A percentile compares a stretch with the other conserved stretches of the same genome.
Conservation (phyloP, 2,797 vertebrate genomes). For the Bryconaethiops microstoma region DNA sequence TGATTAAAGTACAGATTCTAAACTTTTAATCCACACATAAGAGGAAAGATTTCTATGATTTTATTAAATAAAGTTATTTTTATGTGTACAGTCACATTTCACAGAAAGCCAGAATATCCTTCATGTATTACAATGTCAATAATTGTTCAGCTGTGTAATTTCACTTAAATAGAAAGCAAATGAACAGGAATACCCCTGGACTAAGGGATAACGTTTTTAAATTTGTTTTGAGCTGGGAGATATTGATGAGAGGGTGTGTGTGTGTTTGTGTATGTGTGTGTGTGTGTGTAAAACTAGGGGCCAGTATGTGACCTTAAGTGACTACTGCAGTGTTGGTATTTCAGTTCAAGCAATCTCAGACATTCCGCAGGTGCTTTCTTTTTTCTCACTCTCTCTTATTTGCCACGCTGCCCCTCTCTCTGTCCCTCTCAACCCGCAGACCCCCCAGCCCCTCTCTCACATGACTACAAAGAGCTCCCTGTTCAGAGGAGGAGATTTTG, state of each 20-base stretch:
- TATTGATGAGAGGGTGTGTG: background rate
- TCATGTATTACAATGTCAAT: too few relatives aligned
- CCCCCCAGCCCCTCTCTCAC: conserved; percentile 24
- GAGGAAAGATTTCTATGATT: too few relatives aligned
- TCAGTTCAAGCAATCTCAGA: background rate
- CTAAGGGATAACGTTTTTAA: too few relatives aligned
- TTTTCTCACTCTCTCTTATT: conserved; percentile 67
- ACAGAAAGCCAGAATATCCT: too few relatives aligned
- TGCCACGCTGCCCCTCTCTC: conserved; percentile 27
- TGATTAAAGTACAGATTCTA: too few relatives aligned
- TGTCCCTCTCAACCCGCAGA: conserved; percentile 52
- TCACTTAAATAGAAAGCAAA: too few relatives aligned
- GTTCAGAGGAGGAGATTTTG: conserved; percentile 63
- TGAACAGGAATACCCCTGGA: too few relatives aligned
- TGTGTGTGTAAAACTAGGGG: background rate
- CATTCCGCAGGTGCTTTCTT: conserved; percentile 54
- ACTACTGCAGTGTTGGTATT: background rate
- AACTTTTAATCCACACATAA: too few relatives aligned
- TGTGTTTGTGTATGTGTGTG: background rate
- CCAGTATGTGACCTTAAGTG: background rate
- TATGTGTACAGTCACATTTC: too few relatives aligned
- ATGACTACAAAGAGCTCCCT: conserved; percentile 72
- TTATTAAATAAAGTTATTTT: too few relatives aligned
- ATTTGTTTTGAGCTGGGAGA: too few relatives aligned
- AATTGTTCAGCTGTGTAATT: too few relatives aligned